Conservation (phyloP, 2,797 vertebrate genomes). For the Gymnoscopelus microlampas region DNA sequence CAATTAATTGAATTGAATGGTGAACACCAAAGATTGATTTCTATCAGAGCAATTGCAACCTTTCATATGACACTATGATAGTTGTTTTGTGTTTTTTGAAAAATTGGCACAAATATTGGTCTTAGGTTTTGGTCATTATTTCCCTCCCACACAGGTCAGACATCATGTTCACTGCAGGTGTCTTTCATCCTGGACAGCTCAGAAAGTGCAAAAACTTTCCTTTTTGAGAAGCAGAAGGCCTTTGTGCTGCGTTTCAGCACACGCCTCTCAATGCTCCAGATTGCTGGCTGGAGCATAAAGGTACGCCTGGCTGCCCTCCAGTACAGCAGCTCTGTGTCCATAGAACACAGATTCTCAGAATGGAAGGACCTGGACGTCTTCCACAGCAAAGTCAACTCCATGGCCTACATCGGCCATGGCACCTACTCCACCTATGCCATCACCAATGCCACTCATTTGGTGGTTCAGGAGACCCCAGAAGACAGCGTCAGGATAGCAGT, state of each 20-base stretch:
- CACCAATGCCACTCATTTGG: slow-evolving; percentile 85
- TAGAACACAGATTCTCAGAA: slow-evolving; percentile 81
- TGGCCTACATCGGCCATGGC: slow-evolving; percentile 89
- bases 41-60: neutral
- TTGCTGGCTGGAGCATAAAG: slow-evolving; percentile 70
- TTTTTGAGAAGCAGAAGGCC: slow-evolving; percentile 86
- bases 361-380: slow-evolving; percentile 86
- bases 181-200: slow-evolving; percentile 93
- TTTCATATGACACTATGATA: neutral
- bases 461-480: slow-evolving; percentile 80
- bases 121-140: slow-evolving; percentile 6
- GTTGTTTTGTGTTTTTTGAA: neutral
- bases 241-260: slow-evolving; percentile 84
- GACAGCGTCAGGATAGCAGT: slow-evolving; percentile 81
- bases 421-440: slow-evolving; percentile 91
- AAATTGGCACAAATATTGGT: neutral
- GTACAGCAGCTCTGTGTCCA: slow-evolving; percentile 88
- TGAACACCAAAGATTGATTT: too few species aligned
- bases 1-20: too few species aligned
- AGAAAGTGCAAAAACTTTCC: slow-evolving; percentile 83
- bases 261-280: slow-evolving; percentile 76
- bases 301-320: slow-evolving; percentile 86
- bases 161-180: slow-evolving; percentile 78
- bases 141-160: slow-evolving; percentile 47
- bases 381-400: slow-evolving; percentile 71